These are phyloP conservation scores for Euglossa dilemma DNA, from an alignment of 1,140 invertebrate genomes.

Conservation along the genomic window DNA sequence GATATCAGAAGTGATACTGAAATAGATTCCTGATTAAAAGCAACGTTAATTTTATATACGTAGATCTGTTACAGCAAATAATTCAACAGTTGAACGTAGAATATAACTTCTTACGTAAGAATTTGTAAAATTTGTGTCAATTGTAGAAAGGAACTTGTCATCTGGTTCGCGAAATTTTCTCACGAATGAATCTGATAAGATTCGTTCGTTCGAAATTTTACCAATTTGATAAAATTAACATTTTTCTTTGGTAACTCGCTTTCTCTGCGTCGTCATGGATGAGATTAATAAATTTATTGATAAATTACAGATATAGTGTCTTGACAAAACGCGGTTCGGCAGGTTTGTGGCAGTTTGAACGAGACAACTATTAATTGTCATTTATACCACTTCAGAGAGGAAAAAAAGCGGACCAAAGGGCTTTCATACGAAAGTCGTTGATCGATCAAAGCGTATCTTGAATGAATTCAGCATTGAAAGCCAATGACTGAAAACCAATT, in stretches of 20 bases:
- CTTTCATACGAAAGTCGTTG: constrained; percentile 26
- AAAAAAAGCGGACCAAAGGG: neutral
- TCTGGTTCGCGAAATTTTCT: no score
- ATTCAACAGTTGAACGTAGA: no score
- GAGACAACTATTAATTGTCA: neutral
- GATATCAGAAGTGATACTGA: no score
- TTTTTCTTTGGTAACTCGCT: neutral
- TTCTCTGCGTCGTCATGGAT: no score
- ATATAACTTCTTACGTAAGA: no score
- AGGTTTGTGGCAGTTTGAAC: neutral
- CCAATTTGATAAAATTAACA: neutral
- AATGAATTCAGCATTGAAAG: constrained; percentile 29
- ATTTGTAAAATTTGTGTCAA: no score
- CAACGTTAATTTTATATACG: no score
- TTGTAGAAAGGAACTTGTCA: no score
- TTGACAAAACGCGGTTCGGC: neutral
- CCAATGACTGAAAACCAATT: constrained; percentile 28
- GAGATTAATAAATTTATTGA: neutral
- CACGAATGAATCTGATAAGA: no score
- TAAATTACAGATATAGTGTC: neutral
- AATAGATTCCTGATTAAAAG: no score
- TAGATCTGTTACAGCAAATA: no score
- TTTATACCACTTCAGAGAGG: constrained; percentile 1
- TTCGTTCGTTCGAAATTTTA: no score
- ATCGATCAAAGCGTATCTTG: constrained; percentile 33